Conservation (phyloP, 2,797 vertebrate species). For the Catharus ustulatus region DNA sequence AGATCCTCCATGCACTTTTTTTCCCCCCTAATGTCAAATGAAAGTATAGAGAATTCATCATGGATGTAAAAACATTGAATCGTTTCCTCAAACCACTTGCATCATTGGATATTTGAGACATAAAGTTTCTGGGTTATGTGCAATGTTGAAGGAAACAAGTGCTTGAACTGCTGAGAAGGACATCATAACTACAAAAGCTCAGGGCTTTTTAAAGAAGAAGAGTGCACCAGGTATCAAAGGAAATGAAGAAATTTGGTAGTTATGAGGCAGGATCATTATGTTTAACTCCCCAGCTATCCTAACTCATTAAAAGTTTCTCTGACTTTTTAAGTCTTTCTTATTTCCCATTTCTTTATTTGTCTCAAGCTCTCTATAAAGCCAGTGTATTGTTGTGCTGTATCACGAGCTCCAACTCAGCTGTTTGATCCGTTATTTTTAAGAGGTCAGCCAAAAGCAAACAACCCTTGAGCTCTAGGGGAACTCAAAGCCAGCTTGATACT, state of each 20-base stretch:
- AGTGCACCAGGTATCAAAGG: background rate
- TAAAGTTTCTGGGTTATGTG: background rate
- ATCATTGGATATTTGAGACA: background rate
- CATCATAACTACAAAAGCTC: background rate
- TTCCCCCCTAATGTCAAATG: background rate
- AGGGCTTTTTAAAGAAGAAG: background rate
- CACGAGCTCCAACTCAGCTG: fast-evolving
- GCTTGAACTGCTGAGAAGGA: background rate
- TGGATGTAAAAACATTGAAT: background rate
- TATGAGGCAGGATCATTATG: background rate
- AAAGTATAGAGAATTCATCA: background rate
- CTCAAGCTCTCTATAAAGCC: background rate
- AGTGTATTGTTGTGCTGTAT: background rate
- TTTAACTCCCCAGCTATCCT: background rate
- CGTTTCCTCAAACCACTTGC: background rate
- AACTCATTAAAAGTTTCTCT: background rate
- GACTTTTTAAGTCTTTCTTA: background rate
- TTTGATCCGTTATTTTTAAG: fast-evolving
- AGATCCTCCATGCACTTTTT: background rate
- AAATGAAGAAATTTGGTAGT: background rate
- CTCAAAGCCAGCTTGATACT: background rate
- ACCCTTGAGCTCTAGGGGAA: background rate
- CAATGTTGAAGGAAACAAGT: background rate
- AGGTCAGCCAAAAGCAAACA: background rate
- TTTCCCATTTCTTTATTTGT: background rate